phyloP scores from a whole-genome alignment of 1,140 invertebrate species.

The Subanguina moxae region DNA sequence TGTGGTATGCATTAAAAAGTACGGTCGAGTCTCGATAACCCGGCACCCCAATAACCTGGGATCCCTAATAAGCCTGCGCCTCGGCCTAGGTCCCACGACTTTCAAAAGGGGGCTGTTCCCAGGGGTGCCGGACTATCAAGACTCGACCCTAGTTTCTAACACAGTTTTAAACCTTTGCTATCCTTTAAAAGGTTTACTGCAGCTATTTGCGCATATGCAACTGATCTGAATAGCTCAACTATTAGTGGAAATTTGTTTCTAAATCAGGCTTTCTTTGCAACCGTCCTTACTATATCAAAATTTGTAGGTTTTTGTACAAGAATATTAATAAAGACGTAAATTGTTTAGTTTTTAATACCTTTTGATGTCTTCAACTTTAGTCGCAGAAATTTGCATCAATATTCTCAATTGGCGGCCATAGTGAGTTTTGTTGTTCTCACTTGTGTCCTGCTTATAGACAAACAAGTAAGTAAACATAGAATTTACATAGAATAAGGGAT shows the following conservation, averaged over 20 bases:
- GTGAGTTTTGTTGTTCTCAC: slow-evolving; percentile 46
- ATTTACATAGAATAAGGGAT: background rate
- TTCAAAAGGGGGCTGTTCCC: too few species aligned
- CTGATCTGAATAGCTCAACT: slow-evolving; percentile 47
- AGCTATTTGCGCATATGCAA: slow-evolving; percentile 48
- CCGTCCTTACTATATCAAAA: slow-evolving; percentile 49
- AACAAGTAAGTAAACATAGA: slow-evolving; percentile 29
- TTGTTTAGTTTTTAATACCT: slow-evolving; percentile 27
- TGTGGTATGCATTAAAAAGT: slow-evolving; percentile 28
- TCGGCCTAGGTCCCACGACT: too few species aligned
- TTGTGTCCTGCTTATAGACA: slow-evolving; percentile 29
- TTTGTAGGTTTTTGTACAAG: slow-evolving; percentile 31
- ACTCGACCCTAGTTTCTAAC: too few species aligned
- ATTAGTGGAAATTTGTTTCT: slow-evolving; percentile 48
- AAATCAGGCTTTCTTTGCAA: slow-evolving; percentile 51
- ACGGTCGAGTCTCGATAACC: slow-evolving; percentile 39
- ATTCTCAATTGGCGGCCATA: slow-evolving; percentile 36
- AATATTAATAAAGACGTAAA: slow-evolving; percentile 5
- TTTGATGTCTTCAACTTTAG: slow-evolving; percentile 38
- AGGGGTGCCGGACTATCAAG: too few species aligned
- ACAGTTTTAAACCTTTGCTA: too few species aligned
- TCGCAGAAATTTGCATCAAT: slow-evolving; percentile 46
- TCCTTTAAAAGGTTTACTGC: slow-evolving; percentile 46
- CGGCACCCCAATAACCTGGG: slow-evolving; percentile 49
- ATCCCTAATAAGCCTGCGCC: too few species aligned